These are phyloP conservation scores for Ceraclea dissimilis DNA, from an alignment of 2,888 invertebrate species.

Conservation along the genomic window DNA sequence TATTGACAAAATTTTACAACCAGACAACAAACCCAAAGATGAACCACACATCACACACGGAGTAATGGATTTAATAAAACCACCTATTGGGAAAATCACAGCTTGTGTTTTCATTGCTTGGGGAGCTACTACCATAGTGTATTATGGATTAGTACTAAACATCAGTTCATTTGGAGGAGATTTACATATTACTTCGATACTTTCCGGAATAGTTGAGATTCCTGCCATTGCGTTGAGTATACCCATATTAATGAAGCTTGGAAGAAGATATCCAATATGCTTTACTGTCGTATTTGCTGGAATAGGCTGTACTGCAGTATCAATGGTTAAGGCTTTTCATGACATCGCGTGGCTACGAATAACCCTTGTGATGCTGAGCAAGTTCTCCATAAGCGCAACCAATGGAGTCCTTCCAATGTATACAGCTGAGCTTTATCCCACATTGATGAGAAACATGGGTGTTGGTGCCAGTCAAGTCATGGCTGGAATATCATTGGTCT, in stretches of 20 bases:
- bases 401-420: slow-evolving; percentile 74
- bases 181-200: slow-evolving; percentile 65
- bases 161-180: slow-evolving; percentile 68
- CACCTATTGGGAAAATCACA: slow-evolving; percentile 58
- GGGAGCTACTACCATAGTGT: slow-evolving; percentile 71
- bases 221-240: slow-evolving; percentile 72
- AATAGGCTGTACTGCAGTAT: slow-evolving; percentile 59
- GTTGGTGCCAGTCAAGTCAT: slow-evolving; percentile 70
- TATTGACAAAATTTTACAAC: slow-evolving; percentile 59
- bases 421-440: slow-evolving; percentile 66
- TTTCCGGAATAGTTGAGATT: slow-evolving; percentile 68
- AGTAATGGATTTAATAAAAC: slow-evolving; percentile 59
- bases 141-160: slow-evolving; percentile 70
- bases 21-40: slow-evolving; percentile 41
- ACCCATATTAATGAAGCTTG: slow-evolving; percentile 64
- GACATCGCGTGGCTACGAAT: slow-evolving; percentile 61
- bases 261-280: slow-evolving; percentile 64
- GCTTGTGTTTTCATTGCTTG: slow-evolving; percentile 64
- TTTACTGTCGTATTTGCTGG: slow-evolving; percentile 62
- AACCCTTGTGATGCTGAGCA: slow-evolving; percentile 69
- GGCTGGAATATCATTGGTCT: slow-evolving; percentile 66
- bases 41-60: slow-evolving; percentile 46
- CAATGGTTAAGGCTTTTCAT: slow-evolving; percentile 45
- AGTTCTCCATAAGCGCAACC: slow-evolving; percentile 70
- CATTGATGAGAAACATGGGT: slow-evolving; percentile 61